Percentiles rank a stretch among this genome's conserved stretches.
Conservation (phyloP, 2,888 invertebrate species). For the Ormyrus labotus region DNA sequence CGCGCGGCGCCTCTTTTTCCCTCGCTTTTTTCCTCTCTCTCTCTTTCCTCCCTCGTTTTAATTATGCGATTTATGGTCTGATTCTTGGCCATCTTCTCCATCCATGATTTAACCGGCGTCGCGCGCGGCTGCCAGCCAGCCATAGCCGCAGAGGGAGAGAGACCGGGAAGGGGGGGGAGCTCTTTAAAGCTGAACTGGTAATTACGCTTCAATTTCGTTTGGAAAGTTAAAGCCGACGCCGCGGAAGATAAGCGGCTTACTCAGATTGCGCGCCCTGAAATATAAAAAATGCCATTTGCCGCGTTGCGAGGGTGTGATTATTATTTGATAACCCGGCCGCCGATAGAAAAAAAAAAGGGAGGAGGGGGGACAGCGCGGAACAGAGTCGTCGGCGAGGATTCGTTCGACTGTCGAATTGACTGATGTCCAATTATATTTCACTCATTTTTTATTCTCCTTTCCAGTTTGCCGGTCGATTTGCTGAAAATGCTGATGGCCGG, state of each 20-base stretch:
- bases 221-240: slow-evolving; percentile 28
- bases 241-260: slow-evolving; percentile 34
- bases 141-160: no score
- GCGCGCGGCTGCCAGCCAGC: background rate
- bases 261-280: slow-evolving; percentile 5
- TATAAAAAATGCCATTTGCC: background rate
- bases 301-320: no score
- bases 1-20: background rate
- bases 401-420: no score
- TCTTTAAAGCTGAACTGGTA: slow-evolving; percentile 38
- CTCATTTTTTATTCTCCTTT: no score
- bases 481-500: no score
- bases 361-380: no score
- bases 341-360: no score
- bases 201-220: slow-evolving; percentile 47
- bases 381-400: no score
- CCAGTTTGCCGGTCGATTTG: no score
- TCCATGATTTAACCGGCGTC: slow-evolving; percentile 23
- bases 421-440: no score
- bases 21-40: background rate
- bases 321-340: no score
- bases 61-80: slow-evolving; percentile 42
- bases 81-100: slow-evolving; percentile 36
- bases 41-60: slow-evolving; percentile 13
- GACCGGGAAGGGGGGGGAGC: background rate